Percentiles rank a stretch among this genome's conserved stretches.
Evolutionary conservation across 2,113 vertebrate genomes (phyloP).

Genomic region (Cynocephalus volans): DNA sequence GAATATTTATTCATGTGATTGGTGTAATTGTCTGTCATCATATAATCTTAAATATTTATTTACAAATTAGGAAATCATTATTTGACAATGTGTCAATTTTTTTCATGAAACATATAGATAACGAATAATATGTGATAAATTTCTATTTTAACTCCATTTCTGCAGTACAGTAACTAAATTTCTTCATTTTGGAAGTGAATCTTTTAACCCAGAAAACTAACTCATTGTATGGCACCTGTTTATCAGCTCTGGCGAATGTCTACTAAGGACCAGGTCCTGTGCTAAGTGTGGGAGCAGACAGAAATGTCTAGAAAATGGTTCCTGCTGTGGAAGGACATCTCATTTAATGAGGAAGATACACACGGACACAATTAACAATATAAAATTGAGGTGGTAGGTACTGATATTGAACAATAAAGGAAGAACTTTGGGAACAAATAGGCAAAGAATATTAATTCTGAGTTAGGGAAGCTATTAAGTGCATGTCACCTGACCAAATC

Average conservation of each 20-base stretch:
- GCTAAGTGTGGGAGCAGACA: not conserved
- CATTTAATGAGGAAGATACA: not conserved
- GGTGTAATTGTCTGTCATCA: not conserved
- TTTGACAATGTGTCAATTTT: not conserved
- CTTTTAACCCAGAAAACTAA: not conserved
- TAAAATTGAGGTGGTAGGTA: not conserved
- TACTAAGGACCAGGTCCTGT: not conserved
- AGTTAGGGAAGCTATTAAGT: not conserved
- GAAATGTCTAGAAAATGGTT: not conserved
- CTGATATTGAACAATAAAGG: not conserved
- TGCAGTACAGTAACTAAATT: not conserved
- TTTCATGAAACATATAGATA: not conserved
- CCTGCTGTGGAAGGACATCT: not conserved
- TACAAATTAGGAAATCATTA: slow-evolving; percentile 11
- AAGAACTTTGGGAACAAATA: not conserved
- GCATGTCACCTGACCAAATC: not conserved
- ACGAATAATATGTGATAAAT: not conserved
- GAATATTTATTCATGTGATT: not conserved
- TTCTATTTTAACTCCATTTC: slow-evolving; percentile 13
- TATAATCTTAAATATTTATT: not conserved
- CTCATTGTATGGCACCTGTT: not conserved
- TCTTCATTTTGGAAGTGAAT: not conserved
- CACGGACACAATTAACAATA: not conserved
- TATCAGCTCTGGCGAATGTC: not conserved
- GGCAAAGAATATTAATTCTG: not conserved